Conservation (phyloP, 2,888 invertebrate species). For the Chromoteleia sp. region DNA sequence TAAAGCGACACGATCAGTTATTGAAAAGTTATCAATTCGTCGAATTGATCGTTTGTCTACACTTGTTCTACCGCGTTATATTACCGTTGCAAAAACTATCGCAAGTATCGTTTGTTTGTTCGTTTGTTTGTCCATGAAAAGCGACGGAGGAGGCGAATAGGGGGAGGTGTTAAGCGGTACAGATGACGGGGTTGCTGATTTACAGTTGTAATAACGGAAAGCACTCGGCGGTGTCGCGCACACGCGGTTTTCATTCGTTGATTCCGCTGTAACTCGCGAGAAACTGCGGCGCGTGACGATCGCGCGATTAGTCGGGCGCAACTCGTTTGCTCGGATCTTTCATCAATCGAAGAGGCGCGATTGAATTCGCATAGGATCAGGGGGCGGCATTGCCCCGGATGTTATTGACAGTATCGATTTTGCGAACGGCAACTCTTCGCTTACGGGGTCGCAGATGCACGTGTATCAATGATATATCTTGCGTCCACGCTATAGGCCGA, state of each 20-base stretch:
- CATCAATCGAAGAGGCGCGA: conserved; percentile 45
- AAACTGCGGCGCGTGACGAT: conserved; percentile 44
- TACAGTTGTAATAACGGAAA: conserved; percentile 70
- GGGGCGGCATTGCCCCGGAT: conserved; percentile 31
- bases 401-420: conserved; percentile 57
- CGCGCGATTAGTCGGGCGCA: conserved; percentile 48
- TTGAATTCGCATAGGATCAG: conserved; percentile 39
- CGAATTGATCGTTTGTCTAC: no score
- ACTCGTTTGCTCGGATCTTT: conserved; percentile 55
- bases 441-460: conserved; percentile 29
- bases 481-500: conserved; percentile 35
- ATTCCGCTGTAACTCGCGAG: conserved; percentile 45
- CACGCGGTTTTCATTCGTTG: conserved; percentile 57
- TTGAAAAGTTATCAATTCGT: no score
- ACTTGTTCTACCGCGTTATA: no score
- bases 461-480: conserved; percentile 52
- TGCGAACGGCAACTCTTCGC: conserved; percentile 12
- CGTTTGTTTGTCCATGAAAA: conserved; percentile 18
- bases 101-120: conserved; percentile 36
- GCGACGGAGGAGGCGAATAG: conserved; percentile 6
- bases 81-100: not conserved
- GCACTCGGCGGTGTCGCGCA: conserved; percentile 65
- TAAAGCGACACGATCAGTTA: no score
- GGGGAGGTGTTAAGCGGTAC: conserved; percentile 3
- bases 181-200: conserved; percentile 56